A percentile compares a stretch with the other conserved stretches of the same genome.
These are phyloP conservation scores for Tenthredo scrophulariae DNA, from an alignment of 2,888 invertebrate genomes.

Conservation along the genomic window DNA sequence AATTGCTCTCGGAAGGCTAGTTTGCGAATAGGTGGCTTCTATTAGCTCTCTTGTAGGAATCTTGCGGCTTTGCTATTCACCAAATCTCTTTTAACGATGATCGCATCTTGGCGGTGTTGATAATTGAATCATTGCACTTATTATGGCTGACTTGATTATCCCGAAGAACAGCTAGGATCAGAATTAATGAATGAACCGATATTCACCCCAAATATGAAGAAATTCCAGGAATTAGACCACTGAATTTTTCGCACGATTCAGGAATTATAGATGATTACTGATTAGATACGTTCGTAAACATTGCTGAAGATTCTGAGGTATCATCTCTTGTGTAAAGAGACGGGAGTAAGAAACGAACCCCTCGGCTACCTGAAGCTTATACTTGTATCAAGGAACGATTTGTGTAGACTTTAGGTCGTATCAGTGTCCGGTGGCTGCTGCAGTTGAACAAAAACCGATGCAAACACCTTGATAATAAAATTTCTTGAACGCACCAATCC, in stretches of 20 bases:
- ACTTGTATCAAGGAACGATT: background rate
- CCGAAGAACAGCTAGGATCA: background rate
- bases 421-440: background rate
- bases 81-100: slow-evolving; percentile 10
- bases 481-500: background rate
- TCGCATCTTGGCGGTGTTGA: background rate
- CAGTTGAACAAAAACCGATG: background rate
- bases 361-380: background rate
- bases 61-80: background rate
- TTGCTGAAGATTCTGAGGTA: background rate
- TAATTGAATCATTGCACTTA: slow-evolving; percentile 38
- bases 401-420: background rate
- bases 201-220: background rate
- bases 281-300: background rate
- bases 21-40: background rate
- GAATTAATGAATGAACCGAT: background rate
- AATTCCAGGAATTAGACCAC: background rate
- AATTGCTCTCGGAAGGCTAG: slow-evolving; percentile 6
- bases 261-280: background rate
- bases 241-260: background rate
- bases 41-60: background rate
- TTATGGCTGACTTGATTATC: background rate
- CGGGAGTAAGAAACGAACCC: background rate
- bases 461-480: background rate
- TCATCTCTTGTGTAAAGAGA: background rate